These are phyloP conservation scores for Sula dactylatra DNA, from an alignment of 2,113 vertebrate species.

Conservation along the genomic window DNA sequence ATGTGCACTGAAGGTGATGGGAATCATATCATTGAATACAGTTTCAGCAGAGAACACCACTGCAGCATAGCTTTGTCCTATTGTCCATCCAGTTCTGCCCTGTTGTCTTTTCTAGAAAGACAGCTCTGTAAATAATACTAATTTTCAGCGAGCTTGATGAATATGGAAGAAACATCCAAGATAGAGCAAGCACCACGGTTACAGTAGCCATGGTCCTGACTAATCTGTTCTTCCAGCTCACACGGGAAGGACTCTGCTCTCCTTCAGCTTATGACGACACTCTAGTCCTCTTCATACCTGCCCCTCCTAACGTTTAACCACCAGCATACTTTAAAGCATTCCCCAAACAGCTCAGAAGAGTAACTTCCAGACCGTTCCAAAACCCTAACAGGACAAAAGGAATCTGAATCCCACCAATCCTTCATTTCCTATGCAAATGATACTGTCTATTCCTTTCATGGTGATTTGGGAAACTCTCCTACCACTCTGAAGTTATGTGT, in stretches of 20 bases:
- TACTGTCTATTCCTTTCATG: background rate
- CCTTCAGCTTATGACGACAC: background rate
- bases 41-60: background rate
- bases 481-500: background rate
- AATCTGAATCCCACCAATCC: background rate
- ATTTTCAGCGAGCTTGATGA: background rate
- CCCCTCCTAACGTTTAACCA: background rate
- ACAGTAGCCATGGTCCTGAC: background rate
- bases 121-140: background rate
- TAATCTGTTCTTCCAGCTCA: background rate
- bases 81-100: background rate
- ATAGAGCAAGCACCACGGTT: background rate
- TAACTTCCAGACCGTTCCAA: background rate
- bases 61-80: background rate
- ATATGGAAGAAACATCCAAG: background rate
- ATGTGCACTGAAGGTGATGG: background rate
- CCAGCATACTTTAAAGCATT: background rate
- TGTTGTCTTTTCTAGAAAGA: background rate
- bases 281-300: background rate
- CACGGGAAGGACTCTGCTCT: background rate
- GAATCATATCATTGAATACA: background rate
- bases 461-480: background rate
- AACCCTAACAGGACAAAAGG: background rate
- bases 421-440: background rate
- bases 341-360: background rate